phyloP scores from a whole-genome alignment of 1,140 invertebrate genomes.

The Sycobia sp. region DNA sequence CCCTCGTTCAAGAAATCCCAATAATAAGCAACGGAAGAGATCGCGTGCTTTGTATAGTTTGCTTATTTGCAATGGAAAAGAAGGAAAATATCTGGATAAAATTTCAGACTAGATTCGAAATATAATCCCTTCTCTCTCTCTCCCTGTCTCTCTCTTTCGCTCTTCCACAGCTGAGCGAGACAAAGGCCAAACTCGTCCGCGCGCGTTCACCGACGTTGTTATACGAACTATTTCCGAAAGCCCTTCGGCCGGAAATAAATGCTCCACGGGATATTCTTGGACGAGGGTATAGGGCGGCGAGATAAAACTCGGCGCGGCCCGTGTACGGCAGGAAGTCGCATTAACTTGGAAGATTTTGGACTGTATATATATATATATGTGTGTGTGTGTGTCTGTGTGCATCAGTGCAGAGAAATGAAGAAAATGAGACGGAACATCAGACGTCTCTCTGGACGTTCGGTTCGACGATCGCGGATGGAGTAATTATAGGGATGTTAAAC shows the following conservation, averaged over 20 bases:
- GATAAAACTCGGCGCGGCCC: conserved; percentile 17
- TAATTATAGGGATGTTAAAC: conserved; percentile 20
- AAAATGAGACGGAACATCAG: too few species aligned
- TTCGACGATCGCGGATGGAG: conserved; percentile 6
- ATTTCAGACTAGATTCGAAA: too few species aligned
- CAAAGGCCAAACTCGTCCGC: conserved; percentile 27
- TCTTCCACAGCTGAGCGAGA: conserved; percentile 21
- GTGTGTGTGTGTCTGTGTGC: too few species aligned
- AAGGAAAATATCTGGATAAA: too few species aligned
- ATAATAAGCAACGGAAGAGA: too few species aligned
- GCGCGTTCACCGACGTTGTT: not conserved
- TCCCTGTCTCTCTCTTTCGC: not conserved
- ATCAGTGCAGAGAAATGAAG: too few species aligned
- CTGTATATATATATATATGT: too few species aligned
- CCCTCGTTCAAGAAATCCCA: too few species aligned
- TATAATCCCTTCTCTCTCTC: not conserved
- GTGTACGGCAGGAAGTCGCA: conserved; percentile 31
- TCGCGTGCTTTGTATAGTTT: too few species aligned
- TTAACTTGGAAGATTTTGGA: conserved; percentile 22
- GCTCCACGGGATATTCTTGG: conserved; percentile 25
- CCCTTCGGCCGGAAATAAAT: conserved; percentile 40
- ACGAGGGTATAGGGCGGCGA: too few species aligned
- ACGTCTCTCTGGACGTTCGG: too few species aligned
- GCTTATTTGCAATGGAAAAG: too few species aligned
- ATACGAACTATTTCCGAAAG: conserved; percentile 38